phyloP scores from a whole-genome alignment of 2,797 vertebrate species.

The Hemitrygon akajei region DNA sequence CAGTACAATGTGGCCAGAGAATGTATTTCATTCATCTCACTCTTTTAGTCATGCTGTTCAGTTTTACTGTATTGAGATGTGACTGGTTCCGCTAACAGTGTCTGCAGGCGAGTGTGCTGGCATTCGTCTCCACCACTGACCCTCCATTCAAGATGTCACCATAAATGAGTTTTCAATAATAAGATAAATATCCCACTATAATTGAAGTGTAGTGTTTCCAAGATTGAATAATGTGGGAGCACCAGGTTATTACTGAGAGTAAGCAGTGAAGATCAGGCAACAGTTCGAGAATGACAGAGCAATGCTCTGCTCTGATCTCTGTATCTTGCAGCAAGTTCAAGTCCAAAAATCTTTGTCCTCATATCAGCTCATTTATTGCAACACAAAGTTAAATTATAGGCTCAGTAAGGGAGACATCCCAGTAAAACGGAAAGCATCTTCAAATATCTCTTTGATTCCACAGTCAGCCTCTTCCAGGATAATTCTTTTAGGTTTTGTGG shows the following conservation, averaged over 20 bases:
- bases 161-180: conserved; percentile 37
- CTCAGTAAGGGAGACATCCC: neutral
- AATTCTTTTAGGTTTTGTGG: neutral
- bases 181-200: conserved; percentile 35
- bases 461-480: neutral
- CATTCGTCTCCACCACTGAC: conserved; percentile 25
- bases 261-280: neutral
- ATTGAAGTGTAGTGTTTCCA: conserved; percentile 22
- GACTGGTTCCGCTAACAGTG: conserved; percentile 2
- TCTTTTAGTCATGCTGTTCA: conserved; percentile 17
- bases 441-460: neutral
- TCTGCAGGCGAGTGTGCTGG: neutral
- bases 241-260: neutral
- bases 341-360: neutral
- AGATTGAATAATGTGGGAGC: conserved; percentile 26
- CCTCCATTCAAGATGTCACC: neutral
- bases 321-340: neutral
- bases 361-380: neutral
- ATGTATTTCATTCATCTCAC: conserved; percentile 32
- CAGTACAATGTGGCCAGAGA: neutral
- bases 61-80: conserved; percentile 12
- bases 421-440: no score
- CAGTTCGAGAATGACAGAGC: neutral
- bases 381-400: neutral
- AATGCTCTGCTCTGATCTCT: neutral